A percentile compares a stretch with the other conserved stretches of the same genome.
phyloP scores from a whole-genome alignment of 2,113 vertebrate genomes.

The Phaethon lepturus region DNA sequence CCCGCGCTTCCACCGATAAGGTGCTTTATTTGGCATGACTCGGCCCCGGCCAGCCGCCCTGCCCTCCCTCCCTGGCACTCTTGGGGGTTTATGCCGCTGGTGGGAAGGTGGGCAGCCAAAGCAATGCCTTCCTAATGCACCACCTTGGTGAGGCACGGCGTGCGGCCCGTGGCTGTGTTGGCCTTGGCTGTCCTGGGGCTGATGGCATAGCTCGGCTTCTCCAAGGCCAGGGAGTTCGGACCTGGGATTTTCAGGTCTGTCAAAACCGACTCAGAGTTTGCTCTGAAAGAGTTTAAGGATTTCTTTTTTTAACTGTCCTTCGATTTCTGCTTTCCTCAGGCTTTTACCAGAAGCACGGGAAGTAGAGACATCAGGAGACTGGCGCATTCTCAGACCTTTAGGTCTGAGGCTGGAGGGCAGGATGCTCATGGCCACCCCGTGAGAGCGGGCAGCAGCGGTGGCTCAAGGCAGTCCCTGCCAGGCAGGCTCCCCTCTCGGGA shows the following conservation, averaged over 20 bases:
- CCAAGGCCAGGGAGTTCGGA: background rate
- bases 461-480: background rate
- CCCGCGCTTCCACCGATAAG: rapidly evolving
- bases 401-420: background rate
- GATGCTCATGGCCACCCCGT: background rate
- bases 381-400: background rate
- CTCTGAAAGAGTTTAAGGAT: background rate
- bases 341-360: background rate
- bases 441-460: background rate
- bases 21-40: background rate
- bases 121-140: background rate
- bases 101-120: background rate
- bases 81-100: background rate
- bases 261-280: background rate
- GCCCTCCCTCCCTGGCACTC: background rate
- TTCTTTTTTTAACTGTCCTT: background rate
- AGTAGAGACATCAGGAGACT: background rate
- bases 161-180: background rate
- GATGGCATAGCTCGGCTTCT: background rate
- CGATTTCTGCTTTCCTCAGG: background rate
- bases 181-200: rapidly evolving
- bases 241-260: background rate
- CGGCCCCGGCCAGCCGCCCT: background rate
- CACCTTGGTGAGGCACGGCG: rapidly evolving
- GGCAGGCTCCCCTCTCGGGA: background rate